Evolutionary conservation across 2,113 vertebrate genomes (phyloP).

Genomic region (Hypomesus transpacificus): DNA sequence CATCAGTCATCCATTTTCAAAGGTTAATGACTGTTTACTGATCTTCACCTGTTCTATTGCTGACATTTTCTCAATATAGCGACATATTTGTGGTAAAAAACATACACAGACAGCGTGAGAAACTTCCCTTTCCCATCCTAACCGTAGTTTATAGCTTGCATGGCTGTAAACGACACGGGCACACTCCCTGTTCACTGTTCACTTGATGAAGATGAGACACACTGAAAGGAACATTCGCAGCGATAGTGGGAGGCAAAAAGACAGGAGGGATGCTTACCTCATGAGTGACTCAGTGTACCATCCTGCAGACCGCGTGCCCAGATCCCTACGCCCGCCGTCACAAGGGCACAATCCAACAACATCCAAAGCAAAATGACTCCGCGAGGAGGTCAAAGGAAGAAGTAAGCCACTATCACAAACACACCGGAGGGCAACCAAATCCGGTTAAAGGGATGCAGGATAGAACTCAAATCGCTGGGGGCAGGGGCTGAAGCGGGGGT

Average conservation of each 20-base stretch:
- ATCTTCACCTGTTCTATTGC: too few relatives aligned
- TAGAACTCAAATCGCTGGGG: background rate
- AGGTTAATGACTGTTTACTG: too few relatives aligned
- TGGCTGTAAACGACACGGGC: too few relatives aligned
- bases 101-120: too few relatives aligned
- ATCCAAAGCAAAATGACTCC: background rate
- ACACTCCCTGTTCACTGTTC: too few relatives aligned
- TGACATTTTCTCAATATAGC: too few relatives aligned
- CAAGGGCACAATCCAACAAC: background rate
- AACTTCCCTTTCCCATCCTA: too few relatives aligned
- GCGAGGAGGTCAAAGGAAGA: background rate
- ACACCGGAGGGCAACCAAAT: background rate
- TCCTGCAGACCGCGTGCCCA: background rate
- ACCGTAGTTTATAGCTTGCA: too few relatives aligned
- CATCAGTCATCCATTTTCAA: too few relatives aligned
- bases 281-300: slow-evolving; percentile 2
- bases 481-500: background rate
- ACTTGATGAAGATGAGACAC: background rate
- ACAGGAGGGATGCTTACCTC: slow-evolving; percentile 15
- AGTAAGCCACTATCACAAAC: background rate
- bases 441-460: too few relatives aligned
- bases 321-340: background rate
- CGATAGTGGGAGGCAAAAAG: background rate
- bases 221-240: background rate
- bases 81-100: too few relatives aligned